These are phyloP conservation scores for Allophyes oxyacanthae DNA, from an alignment of 2,888 invertebrate species.

Conservation along the genomic window DNA sequence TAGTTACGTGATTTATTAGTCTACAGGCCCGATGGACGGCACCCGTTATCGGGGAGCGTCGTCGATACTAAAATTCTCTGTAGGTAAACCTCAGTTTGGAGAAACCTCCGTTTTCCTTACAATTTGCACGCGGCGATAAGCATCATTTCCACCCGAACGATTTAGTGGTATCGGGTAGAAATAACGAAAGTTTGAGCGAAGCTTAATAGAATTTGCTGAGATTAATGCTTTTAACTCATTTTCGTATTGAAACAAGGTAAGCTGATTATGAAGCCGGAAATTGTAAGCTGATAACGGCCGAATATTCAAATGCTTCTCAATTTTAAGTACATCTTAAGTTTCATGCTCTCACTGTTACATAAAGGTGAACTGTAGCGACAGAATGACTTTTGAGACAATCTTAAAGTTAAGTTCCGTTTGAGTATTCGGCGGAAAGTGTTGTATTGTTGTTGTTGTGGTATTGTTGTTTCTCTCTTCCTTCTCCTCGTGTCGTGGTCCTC, in stretches of 20 bases:
- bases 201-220: slow-evolving; percentile 28
- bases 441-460: too few species aligned
- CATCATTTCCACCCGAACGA: slow-evolving; percentile 37
- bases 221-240: slow-evolving; percentile 22
- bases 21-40: too few species aligned
- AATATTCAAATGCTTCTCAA: too few species aligned
- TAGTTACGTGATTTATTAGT: too few species aligned
- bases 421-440: too few species aligned
- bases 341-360: too few species aligned
- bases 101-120: slow-evolving; percentile 44
- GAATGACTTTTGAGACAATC: too few species aligned
- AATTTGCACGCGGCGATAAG: slow-evolving; percentile 47
- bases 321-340: too few species aligned
- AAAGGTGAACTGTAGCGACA: too few species aligned
- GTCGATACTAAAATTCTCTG: slow-evolving; percentile 5
- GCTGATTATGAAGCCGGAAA: slow-evolving; percentile 2
- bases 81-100: slow-evolving; percentile 10
- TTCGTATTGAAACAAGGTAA: slow-evolving; percentile 14
- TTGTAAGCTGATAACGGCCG: neutral
- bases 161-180: slow-evolving; percentile 33
- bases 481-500: too few species aligned
- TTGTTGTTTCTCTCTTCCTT: too few species aligned
- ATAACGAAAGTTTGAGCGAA: slow-evolving; percentile 30
- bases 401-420: too few species aligned
- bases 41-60: neutral